Evolutionary conservation across 2,797 vertebrate genomes (phyloP).

Genomic region (Falco rusticolus): DNA sequence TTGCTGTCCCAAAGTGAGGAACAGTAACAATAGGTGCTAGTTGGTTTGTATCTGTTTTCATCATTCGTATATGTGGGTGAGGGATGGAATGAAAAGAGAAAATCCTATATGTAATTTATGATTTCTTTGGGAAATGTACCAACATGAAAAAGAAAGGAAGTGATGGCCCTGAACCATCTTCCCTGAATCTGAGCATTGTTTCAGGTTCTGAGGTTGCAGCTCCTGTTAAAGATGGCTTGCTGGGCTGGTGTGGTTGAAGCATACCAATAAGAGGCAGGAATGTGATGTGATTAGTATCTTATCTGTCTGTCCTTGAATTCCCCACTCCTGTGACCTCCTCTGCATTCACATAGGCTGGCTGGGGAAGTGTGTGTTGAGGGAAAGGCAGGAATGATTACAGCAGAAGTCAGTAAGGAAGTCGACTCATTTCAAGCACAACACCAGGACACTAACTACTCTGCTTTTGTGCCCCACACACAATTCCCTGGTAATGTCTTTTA

Average conservation of each 20-base stretch:
- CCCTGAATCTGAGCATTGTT: not conserved
- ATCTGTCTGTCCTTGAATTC: slow-evolving; percentile 36
- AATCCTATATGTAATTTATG: not conserved
- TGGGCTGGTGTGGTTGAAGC: not conserved
- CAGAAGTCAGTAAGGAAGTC: not conserved
- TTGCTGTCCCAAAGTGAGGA: not conserved
- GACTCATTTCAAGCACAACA: not conserved
- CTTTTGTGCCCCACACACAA: not conserved
- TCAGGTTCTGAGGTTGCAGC: not conserved
- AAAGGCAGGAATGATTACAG: not conserved
- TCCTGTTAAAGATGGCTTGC: not conserved
- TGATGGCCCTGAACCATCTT: not conserved
- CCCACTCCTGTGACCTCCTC: not conserved
- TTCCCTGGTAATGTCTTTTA: not conserved
- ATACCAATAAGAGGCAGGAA: not conserved
- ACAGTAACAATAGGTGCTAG: not conserved
- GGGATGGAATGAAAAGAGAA: not conserved
- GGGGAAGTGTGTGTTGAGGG: not conserved
- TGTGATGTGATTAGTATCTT: slow-evolving; percentile 41
- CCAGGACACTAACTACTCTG: not conserved
- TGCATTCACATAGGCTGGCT: not conserved
- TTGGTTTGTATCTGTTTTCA: not conserved
- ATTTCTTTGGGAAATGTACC: not conserved
- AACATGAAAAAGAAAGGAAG: not conserved
- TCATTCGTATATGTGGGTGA: not conserved